Evolutionary conservation across 2,888 invertebrate genomes (phyloP), one percentile per base, ranked within the genome.

Genomic region (Melieria crassipennis): DNA sequence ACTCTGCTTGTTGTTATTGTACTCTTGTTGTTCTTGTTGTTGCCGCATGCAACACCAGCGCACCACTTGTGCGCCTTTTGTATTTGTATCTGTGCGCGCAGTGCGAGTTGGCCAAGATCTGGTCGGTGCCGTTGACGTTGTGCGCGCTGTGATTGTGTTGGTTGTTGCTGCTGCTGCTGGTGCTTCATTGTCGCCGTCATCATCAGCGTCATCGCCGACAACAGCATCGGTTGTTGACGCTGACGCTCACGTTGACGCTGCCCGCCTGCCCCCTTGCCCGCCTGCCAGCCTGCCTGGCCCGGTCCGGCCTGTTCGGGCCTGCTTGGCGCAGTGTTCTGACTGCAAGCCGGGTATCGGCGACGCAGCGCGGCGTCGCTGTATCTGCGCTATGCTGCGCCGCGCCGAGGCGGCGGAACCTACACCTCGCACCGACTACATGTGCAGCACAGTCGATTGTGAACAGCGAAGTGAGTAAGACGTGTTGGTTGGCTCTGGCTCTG

Each of bases 381-480:
- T 30, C 42, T 43, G 42, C 63, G 30, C 2, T 30, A 30, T 30
- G 30, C 30, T 30, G 30, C 73, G 64, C 70, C 66, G 71, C 43
- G 46, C 65, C 57, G 62, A 62, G 77, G 77, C 73, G 72, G 75
- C 75, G 77, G 77, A 76, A 74, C 78, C 78, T 78, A 75, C 73
- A 66, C 70, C 68, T 52, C 69, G 70, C 64, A 72, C 71, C 75
- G 69, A 50, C 70, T 73, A 71, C 70, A 72, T 72, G 69, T 73
- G 75, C 72, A 69, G 71, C 79, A 77, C 85, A 86, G 86, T 86
- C 83, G 82, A 84, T 80, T 81, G 82, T 82, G 81, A 85, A 82
- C 83, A 82, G 81, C 83, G 85, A 83, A 86, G 86, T 85, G 83
- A 86, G 84, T 85, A 82, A 83, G 87, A 87, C 86, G 87, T 86